A percentile compares a stretch with the other conserved stretches of the same genome.
Conservation (phyloP, 2,113 vertebrate genomes). For the Xenopus borealis region DNA sequence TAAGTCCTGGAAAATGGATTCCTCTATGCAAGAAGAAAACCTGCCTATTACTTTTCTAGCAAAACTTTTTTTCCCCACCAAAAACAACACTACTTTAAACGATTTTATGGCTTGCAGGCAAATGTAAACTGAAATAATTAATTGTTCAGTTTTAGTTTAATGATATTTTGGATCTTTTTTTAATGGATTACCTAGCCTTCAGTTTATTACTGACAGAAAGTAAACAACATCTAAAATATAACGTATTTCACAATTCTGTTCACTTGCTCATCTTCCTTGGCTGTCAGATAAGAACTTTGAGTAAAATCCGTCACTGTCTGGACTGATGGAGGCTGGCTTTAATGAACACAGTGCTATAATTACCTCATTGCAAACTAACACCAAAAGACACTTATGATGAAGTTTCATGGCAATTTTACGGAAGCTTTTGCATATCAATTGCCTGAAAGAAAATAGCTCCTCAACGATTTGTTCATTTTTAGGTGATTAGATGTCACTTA, state of each 20-base stretch:
- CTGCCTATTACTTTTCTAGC: no score
- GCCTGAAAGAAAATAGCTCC: slow-evolving; percentile 35
- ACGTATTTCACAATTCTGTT: slow-evolving; percentile 55
- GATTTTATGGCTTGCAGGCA: no score
- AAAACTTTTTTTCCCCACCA: no score
- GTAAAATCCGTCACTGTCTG: slow-evolving; percentile 65
- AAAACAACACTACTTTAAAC: no score
- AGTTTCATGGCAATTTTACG: slow-evolving; percentile 57
- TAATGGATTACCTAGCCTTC: neutral
- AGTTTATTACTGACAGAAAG: slow-evolving; percentile 46
- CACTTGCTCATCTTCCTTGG: slow-evolving; percentile 62
- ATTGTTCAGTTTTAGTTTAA: slow-evolving; percentile 2
- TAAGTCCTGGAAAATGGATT: no score
- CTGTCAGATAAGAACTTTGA: slow-evolving; percentile 58
- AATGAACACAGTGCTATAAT: slow-evolving; percentile 61
- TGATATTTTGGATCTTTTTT: neutral
- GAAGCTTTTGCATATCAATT: slow-evolving; percentile 53
- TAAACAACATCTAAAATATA: slow-evolving; percentile 69
- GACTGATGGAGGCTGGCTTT: slow-evolving; percentile 55
- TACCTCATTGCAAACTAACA: slow-evolving; percentile 62
- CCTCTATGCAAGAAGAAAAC: no score
- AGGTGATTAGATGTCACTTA: no score
- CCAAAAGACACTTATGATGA: slow-evolving; percentile 59
- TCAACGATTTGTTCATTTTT: no score
- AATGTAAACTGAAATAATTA: neutral